phyloP scores from a whole-genome alignment of 2,888 invertebrate species.

The Amphipyra tragopoginis region DNA sequence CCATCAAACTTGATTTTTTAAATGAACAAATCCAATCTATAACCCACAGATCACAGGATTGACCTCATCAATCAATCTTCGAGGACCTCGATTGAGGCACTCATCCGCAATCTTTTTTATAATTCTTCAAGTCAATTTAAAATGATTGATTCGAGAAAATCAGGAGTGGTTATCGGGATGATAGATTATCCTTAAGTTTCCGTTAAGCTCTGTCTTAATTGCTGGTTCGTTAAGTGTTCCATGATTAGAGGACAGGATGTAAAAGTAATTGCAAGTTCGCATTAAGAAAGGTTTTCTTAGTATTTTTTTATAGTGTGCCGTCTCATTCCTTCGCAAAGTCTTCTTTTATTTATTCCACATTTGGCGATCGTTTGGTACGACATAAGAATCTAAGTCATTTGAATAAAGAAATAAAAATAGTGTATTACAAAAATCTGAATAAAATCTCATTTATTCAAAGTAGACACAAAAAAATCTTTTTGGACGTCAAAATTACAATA shows the following conservation, averaged over 20 bases:
- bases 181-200: conserved; percentile 64
- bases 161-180: conserved; percentile 54
- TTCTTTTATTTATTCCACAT: too few relatives aligned
- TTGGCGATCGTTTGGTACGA: too few relatives aligned
- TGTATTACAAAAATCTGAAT: too few relatives aligned
- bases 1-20: conserved; percentile 17
- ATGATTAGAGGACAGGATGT: conserved; percentile 15
- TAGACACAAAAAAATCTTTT: too few relatives aligned
- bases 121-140: conserved; percentile 73
- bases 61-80: conserved; percentile 60
- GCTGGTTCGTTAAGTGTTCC: conserved; percentile 33
- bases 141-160: conserved; percentile 73
- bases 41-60: conserved; percentile 43
- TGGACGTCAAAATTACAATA: too few relatives aligned
- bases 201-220: conserved; percentile 51
- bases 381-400: too few relatives aligned
- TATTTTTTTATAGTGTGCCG: too few relatives aligned
- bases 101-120: conserved; percentile 63
- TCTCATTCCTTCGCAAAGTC: too few relatives aligned
- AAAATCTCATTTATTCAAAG: too few relatives aligned
- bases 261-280: conserved; percentile 10
- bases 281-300: background rate
- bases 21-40: conserved; percentile 39
- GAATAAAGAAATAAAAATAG: too few relatives aligned
- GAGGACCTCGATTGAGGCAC: conserved; percentile 50